These are phyloP conservation scores for Fragariocoptes setiger DNA, from an alignment of 1,140 invertebrate species.

Conservation along the genomic window DNA sequence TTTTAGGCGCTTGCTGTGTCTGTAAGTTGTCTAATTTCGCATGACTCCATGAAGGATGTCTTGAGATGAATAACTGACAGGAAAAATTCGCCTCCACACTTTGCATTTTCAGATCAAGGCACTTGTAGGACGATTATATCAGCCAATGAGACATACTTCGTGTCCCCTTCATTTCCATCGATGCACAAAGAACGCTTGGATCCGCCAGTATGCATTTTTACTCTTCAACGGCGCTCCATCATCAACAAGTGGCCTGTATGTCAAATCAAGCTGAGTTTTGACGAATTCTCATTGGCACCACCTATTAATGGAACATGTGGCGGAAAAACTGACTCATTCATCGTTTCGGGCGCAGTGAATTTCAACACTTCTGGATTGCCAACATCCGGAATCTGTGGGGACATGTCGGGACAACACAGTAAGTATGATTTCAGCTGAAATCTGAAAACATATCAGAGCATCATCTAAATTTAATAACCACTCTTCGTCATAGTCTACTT, in stretches of 20 bases:
- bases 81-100: neutral
- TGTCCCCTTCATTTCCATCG: slow-evolving; percentile 8
- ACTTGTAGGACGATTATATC: slow-evolving; percentile 8
- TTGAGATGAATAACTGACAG: neutral
- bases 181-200: slow-evolving; percentile 8
- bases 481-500: slow-evolving; percentile 6
- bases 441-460: too few species aligned
- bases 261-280: slow-evolving; percentile 10
- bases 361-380: slow-evolving; percentile 10
- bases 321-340: slow-evolving; percentile 8
- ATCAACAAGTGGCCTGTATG: slow-evolving; percentile 10
- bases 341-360: slow-evolving; percentile 8
- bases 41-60: too few species aligned
- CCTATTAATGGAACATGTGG: slow-evolving; percentile 9
- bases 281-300: slow-evolving; percentile 9
- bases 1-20: slow-evolving; percentile 8
- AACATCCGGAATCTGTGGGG: slow-evolving; percentile 6
- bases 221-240: slow-evolving; percentile 7
- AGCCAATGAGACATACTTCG: slow-evolving; percentile 10
- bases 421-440: slow-evolving; percentile 1
- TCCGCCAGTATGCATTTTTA: slow-evolving; percentile 10
- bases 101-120: slow-evolving; percentile 7
- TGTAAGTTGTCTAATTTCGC: slow-evolving; percentile 4
- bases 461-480: neutral
- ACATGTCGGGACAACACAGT: slow-evolving; percentile 9